Evolutionary conservation across 1,140 invertebrate genomes (phyloP).

Genomic region (Protaetia brevitarsis): DNA sequence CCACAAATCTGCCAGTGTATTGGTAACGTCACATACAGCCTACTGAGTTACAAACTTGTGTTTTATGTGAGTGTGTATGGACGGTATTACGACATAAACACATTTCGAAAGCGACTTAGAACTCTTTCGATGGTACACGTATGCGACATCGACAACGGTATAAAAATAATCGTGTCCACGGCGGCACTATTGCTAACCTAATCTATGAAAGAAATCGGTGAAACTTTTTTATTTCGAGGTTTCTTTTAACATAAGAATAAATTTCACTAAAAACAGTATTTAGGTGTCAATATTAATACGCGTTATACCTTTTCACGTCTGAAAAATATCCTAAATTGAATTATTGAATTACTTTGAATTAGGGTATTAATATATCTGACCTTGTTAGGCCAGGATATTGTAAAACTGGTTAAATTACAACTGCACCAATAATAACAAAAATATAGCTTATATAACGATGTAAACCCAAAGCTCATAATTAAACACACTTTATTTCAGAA

Average conservation of each 20-base stretch:
- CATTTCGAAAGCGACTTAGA: constrained; percentile 13
- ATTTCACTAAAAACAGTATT: neutral
- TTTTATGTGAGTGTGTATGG: constrained; percentile 16
- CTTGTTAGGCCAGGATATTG: too few species aligned
- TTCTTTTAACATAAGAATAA: neutral
- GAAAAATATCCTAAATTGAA: neutral
- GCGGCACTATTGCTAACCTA: neutral
- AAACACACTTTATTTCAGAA: too few species aligned
- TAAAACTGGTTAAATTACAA: too few species aligned
- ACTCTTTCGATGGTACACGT: constrained; percentile 11
- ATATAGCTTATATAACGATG: too few species aligned
- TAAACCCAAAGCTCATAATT: too few species aligned
- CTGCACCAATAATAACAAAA: too few species aligned
- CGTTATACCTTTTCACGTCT: neutral
- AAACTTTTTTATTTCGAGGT: neutral
- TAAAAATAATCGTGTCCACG: constrained; percentile 1
- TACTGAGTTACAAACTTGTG: constrained; percentile 21
- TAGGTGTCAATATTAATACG: neutral
- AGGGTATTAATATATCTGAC: too few species aligned
- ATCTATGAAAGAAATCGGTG: constrained; percentile 8
- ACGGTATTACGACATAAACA: constrained; percentile 10
- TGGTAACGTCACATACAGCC: constrained; percentile 5
- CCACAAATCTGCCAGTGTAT: constrained; percentile 20
- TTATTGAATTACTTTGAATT: too few species aligned
- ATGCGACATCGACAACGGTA: constrained; percentile 13